Base-by-base conservation (phyloP, 1,140 invertebrate species). In the Polypedilum vanderplanki region DNA sequence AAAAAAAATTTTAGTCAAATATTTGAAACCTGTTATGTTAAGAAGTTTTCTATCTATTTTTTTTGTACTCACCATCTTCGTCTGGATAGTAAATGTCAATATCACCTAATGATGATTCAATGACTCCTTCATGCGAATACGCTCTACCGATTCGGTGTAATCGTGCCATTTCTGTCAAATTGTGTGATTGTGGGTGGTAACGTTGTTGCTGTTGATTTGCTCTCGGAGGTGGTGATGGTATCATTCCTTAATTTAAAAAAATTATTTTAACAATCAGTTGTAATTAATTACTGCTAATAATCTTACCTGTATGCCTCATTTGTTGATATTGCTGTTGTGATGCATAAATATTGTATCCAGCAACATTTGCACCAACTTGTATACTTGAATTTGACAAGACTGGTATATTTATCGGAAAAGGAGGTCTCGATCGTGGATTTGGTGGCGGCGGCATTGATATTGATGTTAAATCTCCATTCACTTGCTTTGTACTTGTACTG, bases 111-210 rank as follows among this genome's bases (percentile, higher is more conserved):
- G 82, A 86, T 74, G 86, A 83, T 75, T 89, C 87, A 70, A 91
- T 91, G 77, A 92, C 91, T 77, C 92, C 91, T 82, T 94, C 92
- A 80, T 93, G 91, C 76, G 91, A 93, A 84, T 93, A 90, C n/a
- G 92, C 91, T 79, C 92, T 86, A 76, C 91, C 91, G 74, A 93
- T 85, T 76, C 90, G 87, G 81, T 92, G 90, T 76, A 91, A 85
- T 75, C 88, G 85, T 46, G 91, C 90, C 86, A 93, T 90, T 80
- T 93, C 90, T 41, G 90, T 91, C 64, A 92, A 87, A 78, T 87
- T 89, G 84, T 93, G 93, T 64, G 90, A 88, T 76, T 90, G 89
- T 40, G 90, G 90, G 80, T 87, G 85, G 77, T 85, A 83, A 81
- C 86, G 82, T 33, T 33, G 24, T 33, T 33, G 24, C 24, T 33